These are phyloP conservation scores for Orchesella flavescens DNA, from an alignment of 2,888 invertebrate species.

Conservation along the genomic window DNA sequence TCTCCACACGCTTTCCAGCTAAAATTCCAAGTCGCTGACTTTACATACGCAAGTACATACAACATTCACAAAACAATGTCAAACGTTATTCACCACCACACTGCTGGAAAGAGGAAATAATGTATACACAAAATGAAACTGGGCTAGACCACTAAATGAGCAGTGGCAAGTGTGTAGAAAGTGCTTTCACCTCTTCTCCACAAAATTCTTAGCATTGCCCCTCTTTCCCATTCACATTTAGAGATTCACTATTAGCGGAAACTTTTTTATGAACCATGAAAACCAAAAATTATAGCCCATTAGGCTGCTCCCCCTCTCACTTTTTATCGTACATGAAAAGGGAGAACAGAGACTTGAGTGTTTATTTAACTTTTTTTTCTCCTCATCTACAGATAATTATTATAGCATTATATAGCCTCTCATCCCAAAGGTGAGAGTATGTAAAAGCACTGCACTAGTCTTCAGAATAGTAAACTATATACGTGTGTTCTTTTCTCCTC, in stretches of 20 bases:
- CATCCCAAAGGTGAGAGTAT: not conserved
- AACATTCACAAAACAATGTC: not conserved
- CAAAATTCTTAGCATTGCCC: not conserved
- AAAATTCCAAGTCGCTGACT: no score
- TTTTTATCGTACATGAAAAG: constrained; percentile 18
- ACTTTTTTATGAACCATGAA: constrained; percentile 56
- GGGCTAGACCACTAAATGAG: no score
- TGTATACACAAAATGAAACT: no score
- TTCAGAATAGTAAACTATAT: not conserved
- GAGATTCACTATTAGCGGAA: constrained; percentile 26
- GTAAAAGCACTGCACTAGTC: not conserved
- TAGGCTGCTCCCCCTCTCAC: constrained; percentile 29
- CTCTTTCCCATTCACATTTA: not conserved
- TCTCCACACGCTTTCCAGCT: no score
- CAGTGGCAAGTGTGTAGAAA: not conserved
- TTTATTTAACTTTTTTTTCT: constrained; percentile 39
- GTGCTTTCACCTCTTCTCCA: not conserved
- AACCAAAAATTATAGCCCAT: constrained; percentile 52
- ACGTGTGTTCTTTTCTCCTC: not conserved
- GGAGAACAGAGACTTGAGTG: constrained; percentile 1
- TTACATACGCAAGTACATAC: not conserved
- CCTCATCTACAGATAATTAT: not conserved
- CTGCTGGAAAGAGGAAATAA: not conserved
- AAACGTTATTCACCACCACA: not conserved
- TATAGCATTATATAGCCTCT: not conserved